Evolutionary conservation across 2,113 vertebrate genomes (phyloP), one percentile per base, ranked within the genome.

Genomic region (Origma solitaria): DNA sequence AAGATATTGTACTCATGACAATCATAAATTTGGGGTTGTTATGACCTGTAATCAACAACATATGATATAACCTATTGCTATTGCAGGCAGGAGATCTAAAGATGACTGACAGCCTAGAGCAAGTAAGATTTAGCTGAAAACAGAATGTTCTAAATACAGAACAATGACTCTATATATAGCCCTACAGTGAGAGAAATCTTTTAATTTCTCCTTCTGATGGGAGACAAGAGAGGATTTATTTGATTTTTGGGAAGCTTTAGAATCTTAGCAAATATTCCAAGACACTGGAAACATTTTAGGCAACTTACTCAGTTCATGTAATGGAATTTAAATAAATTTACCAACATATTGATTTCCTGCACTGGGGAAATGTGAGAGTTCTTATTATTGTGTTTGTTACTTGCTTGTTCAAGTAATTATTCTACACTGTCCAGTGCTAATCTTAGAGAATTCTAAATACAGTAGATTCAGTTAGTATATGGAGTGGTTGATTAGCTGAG

Each of bases 1-100:
- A 66, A 80, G 35, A 90, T 90, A 92, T 4, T 91, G 70, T 57
- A 88, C 82, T 86, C 76, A 42, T 56, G 82, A 30, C 56, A 90
- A 13, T 75, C 75, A 73, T 83, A 91, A 72, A 73, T 90, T 92
- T 91, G 31, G 25, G 58, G 85, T 84, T 86, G 51, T 93, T 94
- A 66, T 82, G 88, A 86, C 80, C 86, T 94, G 60, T 88, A 91
- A 94, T 95, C 80, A 96, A 71, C 83, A 88, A 49, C 40, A 70
- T 86, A 60, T 78, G 60, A 88, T 86, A 83, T 44, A 94, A 81
- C 45, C 64, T 81, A 78, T 60, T 94, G 68, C 79, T 90, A 5
- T 62, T 88, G 56, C 72, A 86, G 44, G 72, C 79, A 94, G 72
- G 82, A 86, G 82, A 80, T 77, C 88, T 62, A 50, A 83, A 86